Evolutionary conservation across 2,797 vertebrate species (phyloP).

Genomic region (Adelosebastes latens): DNA sequence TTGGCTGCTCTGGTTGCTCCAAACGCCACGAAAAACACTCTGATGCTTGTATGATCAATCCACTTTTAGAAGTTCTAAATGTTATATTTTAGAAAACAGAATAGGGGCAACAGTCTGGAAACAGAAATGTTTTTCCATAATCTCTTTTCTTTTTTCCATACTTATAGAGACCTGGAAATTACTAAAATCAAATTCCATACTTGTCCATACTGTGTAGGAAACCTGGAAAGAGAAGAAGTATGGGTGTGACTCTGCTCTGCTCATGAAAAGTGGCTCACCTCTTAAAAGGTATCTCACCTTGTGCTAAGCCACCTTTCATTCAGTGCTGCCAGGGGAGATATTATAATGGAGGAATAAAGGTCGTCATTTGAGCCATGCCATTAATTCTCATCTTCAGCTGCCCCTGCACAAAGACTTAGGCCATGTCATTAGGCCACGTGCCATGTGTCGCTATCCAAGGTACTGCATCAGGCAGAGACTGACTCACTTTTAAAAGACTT

Average conservation of each 20-base stretch:
- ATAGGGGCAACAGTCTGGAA: too few species aligned
- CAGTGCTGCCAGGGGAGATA: conserved; percentile 53
- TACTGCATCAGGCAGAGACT: conserved; percentile 1
- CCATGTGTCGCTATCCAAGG: conserved; percentile 21
- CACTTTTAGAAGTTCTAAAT: too few species aligned
- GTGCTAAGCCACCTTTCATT: conserved; percentile 39
- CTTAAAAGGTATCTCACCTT: conserved; percentile 44
- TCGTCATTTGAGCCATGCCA: conserved; percentile 48
- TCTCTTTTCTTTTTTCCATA: too few species aligned
- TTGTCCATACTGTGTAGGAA: too few species aligned
- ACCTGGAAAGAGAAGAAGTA: background rate
- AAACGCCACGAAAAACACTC: too few species aligned
- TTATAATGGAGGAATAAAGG: conserved; percentile 57
- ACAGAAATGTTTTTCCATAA: too few species aligned
- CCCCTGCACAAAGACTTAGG: conserved; percentile 32
- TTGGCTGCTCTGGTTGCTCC: too few species aligned
- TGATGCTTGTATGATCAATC: too few species aligned
- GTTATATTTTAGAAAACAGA: too few species aligned
- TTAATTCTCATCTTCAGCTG: conserved; percentile 58
- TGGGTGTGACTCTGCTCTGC: background rate
- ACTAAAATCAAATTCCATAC: too few species aligned
- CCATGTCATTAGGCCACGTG: conserved; percentile 38
- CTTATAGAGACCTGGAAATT: too few species aligned
- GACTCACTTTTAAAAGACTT: conserved; percentile 37
- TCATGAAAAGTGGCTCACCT: conserved; percentile 6